Conservation (phyloP, 1,140 invertebrate species). For the Lucilia sericata region DNA sequence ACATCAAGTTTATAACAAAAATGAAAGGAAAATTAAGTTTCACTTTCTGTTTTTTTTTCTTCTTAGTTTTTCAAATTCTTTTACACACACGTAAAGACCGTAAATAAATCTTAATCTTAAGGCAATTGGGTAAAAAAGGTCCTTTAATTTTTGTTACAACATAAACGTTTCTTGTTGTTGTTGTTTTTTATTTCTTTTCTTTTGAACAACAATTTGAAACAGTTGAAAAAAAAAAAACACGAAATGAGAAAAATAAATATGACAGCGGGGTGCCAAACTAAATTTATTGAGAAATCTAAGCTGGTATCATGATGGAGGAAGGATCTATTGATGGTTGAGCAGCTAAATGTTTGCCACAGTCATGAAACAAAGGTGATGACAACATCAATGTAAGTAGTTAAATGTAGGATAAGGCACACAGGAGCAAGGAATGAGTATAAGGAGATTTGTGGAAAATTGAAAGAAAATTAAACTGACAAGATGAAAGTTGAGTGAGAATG, state of each 20-base stretch:
- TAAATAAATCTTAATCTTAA: constrained; percentile 25
- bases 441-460: background rate
- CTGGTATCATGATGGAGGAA: background rate
- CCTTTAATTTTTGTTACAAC: background rate
- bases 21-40: constrained; percentile 38
- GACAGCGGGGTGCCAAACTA: constrained; percentile 37
- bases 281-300: constrained; percentile 40
- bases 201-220: background rate
- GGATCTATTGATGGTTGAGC: no score
- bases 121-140: background rate
- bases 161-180: background rate
- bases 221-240: background rate
- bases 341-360: no score
- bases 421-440: background rate
- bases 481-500: constrained; percentile 28
- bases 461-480: constrained; percentile 40
- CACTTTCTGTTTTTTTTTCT: no score
- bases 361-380: no score
- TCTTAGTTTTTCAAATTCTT: background rate
- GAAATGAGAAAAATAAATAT: constrained; percentile 30
- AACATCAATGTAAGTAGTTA: background rate
- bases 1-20: background rate
- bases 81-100: background rate
- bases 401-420: background rate
- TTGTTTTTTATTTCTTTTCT: no score